Evolutionary conservation across 2,888 invertebrate species (phyloP).

Genomic region (Rhopalosiphum nymphaeae): DNA sequence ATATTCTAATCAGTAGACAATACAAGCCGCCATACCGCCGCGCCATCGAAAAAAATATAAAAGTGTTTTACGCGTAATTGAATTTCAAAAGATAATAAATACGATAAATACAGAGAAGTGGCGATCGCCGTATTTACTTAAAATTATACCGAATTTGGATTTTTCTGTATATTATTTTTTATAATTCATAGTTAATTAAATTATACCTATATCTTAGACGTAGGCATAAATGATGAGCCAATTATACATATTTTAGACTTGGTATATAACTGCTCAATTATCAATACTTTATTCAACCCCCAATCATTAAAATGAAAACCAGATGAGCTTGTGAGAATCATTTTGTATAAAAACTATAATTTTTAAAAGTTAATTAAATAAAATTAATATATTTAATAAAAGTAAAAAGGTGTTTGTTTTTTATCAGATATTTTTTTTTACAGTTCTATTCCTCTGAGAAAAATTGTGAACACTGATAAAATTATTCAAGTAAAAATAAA

Average conservation of each 20-base stretch:
- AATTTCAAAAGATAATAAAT: slow-evolving; percentile 5
- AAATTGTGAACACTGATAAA: not conserved
- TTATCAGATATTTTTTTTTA: not conserved
- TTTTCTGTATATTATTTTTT: not conserved
- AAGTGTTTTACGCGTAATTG: slow-evolving; percentile 26
- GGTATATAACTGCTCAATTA: not conserved
- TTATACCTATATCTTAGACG: not conserved
- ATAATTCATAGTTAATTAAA: not conserved
- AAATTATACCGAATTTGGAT: slow-evolving; percentile 15
- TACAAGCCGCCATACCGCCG: not conserved
- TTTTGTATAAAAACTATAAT: not conserved
- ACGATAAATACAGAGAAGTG: not conserved
- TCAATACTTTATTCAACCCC: not conserved
- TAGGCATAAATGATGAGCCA: not conserved
- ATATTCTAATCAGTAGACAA: slow-evolving; percentile 8
- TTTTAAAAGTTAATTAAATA: not conserved
- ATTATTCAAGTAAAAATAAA: not conserved
- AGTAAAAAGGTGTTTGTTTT: not conserved
- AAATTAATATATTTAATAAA: not conserved
- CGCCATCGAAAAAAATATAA: not conserved
- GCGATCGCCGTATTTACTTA: not conserved
- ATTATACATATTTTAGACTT: not conserved
- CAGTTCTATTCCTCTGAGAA: not conserved
- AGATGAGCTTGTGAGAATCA: not conserved
- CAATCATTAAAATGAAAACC: not conserved